Conservation (phyloP, 2,888 invertebrate species). For the Drosophila putrida region DNA sequence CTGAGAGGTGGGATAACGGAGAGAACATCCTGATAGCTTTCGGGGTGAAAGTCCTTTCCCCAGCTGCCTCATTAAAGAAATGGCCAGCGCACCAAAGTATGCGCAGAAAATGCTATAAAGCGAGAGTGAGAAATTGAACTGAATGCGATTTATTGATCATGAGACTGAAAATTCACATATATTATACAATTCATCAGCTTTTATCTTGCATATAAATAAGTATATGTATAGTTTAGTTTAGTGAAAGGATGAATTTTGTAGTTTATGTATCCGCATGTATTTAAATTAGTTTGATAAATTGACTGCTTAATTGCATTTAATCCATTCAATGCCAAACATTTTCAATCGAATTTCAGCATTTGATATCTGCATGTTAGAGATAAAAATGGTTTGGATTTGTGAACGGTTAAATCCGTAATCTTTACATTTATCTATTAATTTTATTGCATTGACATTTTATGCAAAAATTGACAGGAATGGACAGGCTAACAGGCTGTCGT, state of each 20-base stretch:
- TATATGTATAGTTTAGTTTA: too few relatives aligned
- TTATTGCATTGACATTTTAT: slow-evolving; percentile 51
- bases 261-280: not conserved
- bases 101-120: slow-evolving; percentile 11
- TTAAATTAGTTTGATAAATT: slow-evolving; percentile 66
- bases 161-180: not conserved
- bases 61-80: slow-evolving; percentile 54
- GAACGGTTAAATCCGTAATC: slow-evolving; percentile 8
- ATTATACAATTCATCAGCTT: not conserved
- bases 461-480: slow-evolving; percentile 37
- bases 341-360: not conserved
- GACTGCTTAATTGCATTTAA: slow-evolving; percentile 73
- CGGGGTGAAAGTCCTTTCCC: slow-evolving; percentile 20
- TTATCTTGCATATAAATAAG: not conserved
- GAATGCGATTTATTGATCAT: slow-evolving; percentile 11
- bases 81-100: slow-evolving; percentile 21
- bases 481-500: slow-evolving; percentile 18
- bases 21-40: slow-evolving; percentile 22
- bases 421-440: slow-evolving; percentile 43
- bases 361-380: slow-evolving; percentile 14
- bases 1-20: slow-evolving; percentile 1
- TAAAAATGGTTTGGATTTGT: slow-evolving; percentile 17
- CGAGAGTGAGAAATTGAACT: not conserved
- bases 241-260: not conserved
- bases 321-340: slow-evolving; percentile 2